These are phyloP conservation scores for Aleiodes leptofemur DNA, from an alignment of 2,888 invertebrate species.

Conservation along the genomic window DNA sequence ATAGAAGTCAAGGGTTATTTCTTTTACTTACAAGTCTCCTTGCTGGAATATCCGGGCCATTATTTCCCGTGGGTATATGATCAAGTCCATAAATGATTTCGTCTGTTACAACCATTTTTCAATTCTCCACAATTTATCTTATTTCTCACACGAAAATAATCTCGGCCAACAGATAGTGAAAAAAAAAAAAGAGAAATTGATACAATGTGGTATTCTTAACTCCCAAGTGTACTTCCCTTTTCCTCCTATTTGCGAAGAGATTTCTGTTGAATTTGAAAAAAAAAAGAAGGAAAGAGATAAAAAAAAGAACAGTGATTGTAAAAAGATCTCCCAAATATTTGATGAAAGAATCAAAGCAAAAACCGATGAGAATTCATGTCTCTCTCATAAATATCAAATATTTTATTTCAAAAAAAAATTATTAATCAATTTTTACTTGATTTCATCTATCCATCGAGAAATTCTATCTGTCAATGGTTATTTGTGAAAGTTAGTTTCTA, in stretches of 20 bases:
- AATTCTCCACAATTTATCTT: background rate
- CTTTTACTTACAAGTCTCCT: conserved; percentile 21
- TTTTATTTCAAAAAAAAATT: background rate
- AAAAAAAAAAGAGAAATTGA: conserved; percentile 17
- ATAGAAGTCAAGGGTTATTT: conserved; percentile 9
- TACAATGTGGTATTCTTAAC: conserved; percentile 10
- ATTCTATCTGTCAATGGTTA: background rate
- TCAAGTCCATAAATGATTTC: conserved; percentile 17
- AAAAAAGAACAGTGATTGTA: background rate
- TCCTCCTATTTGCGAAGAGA: conserved; percentile 20
- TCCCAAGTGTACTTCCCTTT: conserved; percentile 21
- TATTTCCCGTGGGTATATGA: background rate
- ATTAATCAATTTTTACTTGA: background rate
- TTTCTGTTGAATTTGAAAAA: conserved; percentile 16
- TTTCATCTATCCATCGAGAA: too few relatives aligned
- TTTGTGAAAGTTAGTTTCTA: background rate
- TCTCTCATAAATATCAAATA: background rate
- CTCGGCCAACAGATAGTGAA: background rate
- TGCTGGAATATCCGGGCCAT: conserved; percentile 23
- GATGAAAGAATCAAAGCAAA: background rate
- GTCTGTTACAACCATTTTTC: conserved; percentile 21
- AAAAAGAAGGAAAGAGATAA: background rate
- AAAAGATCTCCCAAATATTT: background rate
- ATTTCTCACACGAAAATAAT: conserved; percentile 19
- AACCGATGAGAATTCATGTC: conserved; percentile 22